A percentile compares a stretch with the other conserved stretches of the same genome.
Evolutionary conservation across 2,888 invertebrate genomes (phyloP).

Genomic region (Teleiodes luculella): DNA sequence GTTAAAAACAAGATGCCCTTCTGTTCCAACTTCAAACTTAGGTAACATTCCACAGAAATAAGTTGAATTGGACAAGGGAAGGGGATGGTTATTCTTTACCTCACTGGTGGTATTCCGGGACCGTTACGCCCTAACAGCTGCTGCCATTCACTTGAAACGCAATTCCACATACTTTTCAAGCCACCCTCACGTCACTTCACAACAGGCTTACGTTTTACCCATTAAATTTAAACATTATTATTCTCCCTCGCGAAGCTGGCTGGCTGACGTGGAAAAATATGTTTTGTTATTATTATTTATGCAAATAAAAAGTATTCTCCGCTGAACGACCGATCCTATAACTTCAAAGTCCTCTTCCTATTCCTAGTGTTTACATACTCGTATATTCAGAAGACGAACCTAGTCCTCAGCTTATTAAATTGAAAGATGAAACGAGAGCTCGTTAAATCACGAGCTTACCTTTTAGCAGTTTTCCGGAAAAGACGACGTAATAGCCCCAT

Average conservation of each 20-base stretch:
- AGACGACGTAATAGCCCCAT: constrained; percentile 24
- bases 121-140: constrained; percentile 44
- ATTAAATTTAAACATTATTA: constrained; percentile 6
- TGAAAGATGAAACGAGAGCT: constrained; percentile 24
- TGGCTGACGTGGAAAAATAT: too few relatives aligned
- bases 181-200: constrained; percentile 5
- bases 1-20: neutral
- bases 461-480: constrained; percentile 17
- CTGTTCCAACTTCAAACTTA: neutral
- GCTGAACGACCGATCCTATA: too few relatives aligned
- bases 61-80: constrained; percentile 20
- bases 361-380: constrained; percentile 1
- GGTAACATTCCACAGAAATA: constrained; percentile 15
- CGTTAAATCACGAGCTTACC: constrained; percentile 21
- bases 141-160: constrained; percentile 37
- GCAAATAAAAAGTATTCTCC: too few relatives aligned
- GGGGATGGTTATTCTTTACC: constrained; percentile 27
- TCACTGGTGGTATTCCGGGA: constrained; percentile 35
- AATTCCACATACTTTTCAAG: constrained; percentile 34
- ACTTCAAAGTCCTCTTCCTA: too few relatives aligned
- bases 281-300: too few relatives aligned
- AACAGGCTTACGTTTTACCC: constrained; percentile 1
- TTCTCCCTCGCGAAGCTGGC: neutral
- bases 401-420: constrained; percentile 27
- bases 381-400: constrained; percentile 19